A percentile compares a stretch with the other conserved stretches of the same genome.
These are phyloP conservation scores for Melospiza georgiana DNA, from an alignment of 2,113 vertebrate species.

Conservation along the genomic window DNA sequence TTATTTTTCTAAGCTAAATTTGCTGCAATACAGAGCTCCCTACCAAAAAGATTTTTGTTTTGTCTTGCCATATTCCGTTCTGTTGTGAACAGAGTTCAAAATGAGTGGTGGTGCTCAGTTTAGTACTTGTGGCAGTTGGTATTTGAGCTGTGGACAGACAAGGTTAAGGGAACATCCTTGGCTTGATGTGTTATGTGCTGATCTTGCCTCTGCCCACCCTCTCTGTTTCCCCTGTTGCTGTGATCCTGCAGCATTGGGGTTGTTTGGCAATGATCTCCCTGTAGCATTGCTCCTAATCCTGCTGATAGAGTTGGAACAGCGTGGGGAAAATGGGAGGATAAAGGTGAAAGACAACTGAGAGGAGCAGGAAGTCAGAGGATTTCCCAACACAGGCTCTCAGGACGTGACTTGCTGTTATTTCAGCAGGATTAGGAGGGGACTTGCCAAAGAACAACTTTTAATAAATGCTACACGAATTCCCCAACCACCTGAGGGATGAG, in stretches of 20 bases:
- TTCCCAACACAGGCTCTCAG: neutral
- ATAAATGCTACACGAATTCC: neutral
- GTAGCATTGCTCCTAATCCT: neutral
- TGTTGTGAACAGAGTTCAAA: neutral
- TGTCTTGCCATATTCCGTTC: neutral
- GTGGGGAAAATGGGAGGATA: neutral
- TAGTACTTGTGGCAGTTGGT: neutral
- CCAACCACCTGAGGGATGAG: neutral
- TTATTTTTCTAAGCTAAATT: neutral
- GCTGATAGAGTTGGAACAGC: neutral
- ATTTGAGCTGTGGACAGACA: neutral
- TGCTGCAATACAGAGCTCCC: neutral
- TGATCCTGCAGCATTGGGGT: neutral
- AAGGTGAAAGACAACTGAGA: neutral
- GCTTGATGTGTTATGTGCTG: neutral
- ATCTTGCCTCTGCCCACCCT: neutral
- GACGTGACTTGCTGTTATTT: neutral
- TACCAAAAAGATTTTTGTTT: neutral
- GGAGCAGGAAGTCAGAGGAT: neutral
- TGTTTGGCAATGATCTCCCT: neutral
- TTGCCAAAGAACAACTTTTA: neutral
- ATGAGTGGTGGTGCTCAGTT: neutral
- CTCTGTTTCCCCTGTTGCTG: neutral
- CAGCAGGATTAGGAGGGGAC: neutral
- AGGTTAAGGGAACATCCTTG: neutral